Conservation (phyloP, 2,888 invertebrate genomes). For the Aphodius sticticus region DNA sequence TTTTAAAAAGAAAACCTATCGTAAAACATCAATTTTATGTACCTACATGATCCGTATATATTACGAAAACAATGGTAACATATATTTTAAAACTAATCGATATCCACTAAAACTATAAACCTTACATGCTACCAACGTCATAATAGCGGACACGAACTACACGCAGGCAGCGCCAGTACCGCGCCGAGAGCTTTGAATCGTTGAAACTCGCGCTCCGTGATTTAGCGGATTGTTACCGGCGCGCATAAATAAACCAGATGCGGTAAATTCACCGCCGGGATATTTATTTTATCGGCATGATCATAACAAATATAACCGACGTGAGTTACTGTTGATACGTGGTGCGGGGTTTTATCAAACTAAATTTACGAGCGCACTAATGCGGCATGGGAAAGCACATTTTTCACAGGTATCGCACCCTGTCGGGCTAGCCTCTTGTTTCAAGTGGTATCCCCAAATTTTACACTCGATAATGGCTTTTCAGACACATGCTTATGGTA, state of each 20-base stretch:
- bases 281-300: conserved; percentile 4
- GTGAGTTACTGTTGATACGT: neutral
- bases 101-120: conserved; percentile 4
- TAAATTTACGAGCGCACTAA: neutral
- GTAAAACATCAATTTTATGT: no score
- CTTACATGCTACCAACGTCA: neutral
- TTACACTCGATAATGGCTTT: neutral
- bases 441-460: neutral
- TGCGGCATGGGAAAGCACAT: neutral
- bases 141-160: neutral
- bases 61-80: neutral
- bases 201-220: neutral
- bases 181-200: neutral
- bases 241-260: neutral
- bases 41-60: no score
- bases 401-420: neutral
- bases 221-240: neutral
- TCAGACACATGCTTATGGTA: neutral
- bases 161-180: neutral
- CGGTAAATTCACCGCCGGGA: neutral
- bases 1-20: no score
- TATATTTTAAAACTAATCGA: neutral
- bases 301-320: neutral
- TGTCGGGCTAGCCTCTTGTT: neutral
- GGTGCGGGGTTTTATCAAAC: neutral